phyloP scores from a whole-genome alignment of 2,797 vertebrate genomes.

The Enteromius mattozi region DNA sequence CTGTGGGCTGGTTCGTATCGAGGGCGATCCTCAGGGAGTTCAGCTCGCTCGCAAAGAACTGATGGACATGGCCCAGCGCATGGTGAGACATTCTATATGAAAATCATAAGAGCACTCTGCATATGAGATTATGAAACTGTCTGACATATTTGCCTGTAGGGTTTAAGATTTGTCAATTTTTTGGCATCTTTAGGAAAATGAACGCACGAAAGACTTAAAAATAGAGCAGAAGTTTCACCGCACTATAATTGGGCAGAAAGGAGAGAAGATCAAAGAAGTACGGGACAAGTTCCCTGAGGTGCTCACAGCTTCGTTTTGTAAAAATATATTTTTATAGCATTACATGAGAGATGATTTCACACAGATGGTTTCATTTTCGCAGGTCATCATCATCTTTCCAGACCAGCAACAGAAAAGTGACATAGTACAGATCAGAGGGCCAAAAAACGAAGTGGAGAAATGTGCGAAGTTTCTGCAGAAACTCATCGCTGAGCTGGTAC shows the following conservation, averaged over 20 bases:
- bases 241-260: conserved; percentile 84
- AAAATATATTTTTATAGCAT: not conserved
- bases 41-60: conserved; percentile 83
- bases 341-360: not conserved
- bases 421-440: conserved; percentile 83
- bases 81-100: conserved; percentile 72
- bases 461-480: conserved; percentile 85
- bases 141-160: not conserved
- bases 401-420: conserved; percentile 84
- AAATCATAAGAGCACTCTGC: not conserved
- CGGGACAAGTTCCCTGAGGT: conserved; percentile 86
- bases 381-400: conserved; percentile 87
- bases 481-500: conserved; percentile 81
- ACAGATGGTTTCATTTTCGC: conserved; percentile 4
- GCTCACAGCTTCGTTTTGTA: not conserved
- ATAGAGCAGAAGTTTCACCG: conserved; percentile 85
- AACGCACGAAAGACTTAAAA: conserved; percentile 83
- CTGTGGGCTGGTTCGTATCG: conserved; percentile 83
- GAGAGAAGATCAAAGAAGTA: conserved; percentile 85
- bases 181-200: conserved; percentile 74
- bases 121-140: not conserved
- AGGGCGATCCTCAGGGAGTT: conserved; percentile 84
- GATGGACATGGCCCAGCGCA: conserved; percentile 82
- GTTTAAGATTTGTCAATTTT: not conserved
- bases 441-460: conserved; percentile 86